These are phyloP conservation scores for Eupithecia subfuscata DNA, from an alignment of 2,888 invertebrate species.

Conservation along the genomic window DNA sequence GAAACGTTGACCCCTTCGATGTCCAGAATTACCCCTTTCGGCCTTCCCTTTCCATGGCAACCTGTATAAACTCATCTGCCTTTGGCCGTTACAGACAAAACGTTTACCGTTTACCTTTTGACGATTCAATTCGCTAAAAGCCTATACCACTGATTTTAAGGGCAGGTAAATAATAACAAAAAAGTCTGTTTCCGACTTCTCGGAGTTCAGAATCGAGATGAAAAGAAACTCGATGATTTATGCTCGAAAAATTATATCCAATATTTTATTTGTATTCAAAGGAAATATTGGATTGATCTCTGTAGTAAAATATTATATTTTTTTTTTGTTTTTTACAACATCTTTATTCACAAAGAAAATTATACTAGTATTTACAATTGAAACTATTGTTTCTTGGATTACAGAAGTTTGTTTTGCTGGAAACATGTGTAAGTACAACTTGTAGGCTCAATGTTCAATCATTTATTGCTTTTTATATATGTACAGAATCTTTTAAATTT, in stretches of 20 bases:
- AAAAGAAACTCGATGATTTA: constrained; percentile 29
- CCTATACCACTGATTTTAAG: constrained; percentile 47
- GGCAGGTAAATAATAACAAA: constrained; percentile 49
- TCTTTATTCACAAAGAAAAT: too few species aligned
- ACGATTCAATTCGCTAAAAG: constrained; percentile 67
- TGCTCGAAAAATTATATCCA: constrained; percentile 16
- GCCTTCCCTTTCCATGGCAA: too few species aligned
- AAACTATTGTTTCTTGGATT: background rate
- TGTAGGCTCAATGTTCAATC: too few species aligned
- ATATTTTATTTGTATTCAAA: constrained; percentile 11
- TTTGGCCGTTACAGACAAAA: too few species aligned
- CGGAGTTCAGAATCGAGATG: constrained; percentile 19
- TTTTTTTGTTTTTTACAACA: too few species aligned
- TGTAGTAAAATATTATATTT: background rate
- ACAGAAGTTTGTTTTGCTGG: background rate
- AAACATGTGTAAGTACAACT: background rate
- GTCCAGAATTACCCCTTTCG: too few species aligned
- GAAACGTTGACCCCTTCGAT: too few species aligned
- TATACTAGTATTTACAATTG: too few species aligned
- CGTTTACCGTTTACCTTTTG: constrained; percentile 48
- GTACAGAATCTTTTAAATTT: too few species aligned
- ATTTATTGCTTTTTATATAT: too few species aligned
- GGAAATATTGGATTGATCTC: background rate
- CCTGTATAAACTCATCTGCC: too few species aligned
- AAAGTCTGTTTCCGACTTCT: constrained; percentile 26